A percentile compares a stretch with the other conserved stretches of the same genome.
Evolutionary conservation across 2,113 vertebrate species (phyloP).

Genomic region (Mastomys natalensis): DNA sequence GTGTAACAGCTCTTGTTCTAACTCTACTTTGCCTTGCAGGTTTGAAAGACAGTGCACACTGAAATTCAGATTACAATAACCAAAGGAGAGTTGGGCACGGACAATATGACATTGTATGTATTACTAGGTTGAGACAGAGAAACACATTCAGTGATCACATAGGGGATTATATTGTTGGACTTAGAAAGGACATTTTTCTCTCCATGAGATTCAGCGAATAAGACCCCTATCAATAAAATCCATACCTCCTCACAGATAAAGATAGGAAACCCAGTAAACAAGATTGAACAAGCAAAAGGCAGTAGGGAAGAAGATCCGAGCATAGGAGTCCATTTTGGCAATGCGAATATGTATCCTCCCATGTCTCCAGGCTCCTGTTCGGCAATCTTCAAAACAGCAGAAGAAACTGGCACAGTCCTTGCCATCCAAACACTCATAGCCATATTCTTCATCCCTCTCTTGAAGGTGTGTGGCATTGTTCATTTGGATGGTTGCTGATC

Average conservation of each 20-base stretch:
- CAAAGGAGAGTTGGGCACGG: constrained; percentile 72
- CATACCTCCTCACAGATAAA: constrained; percentile 92
- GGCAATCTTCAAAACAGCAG: constrained; percentile 99
- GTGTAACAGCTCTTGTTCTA: constrained; percentile 57
- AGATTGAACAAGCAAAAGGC: constrained; percentile 99
- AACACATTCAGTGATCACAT: constrained; percentile 80
- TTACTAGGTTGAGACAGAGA: constrained; percentile 81
- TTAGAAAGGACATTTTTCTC: constrained; percentile 79
- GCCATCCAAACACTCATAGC: constrained; percentile 98
- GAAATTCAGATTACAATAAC: constrained; percentile 77
- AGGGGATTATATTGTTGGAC: constrained; percentile 77
- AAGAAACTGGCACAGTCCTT: constrained; percentile 99
- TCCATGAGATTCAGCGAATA: constrained; percentile 83
- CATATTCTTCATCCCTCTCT: constrained; percentile 98
- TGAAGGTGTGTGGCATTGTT: constrained; percentile 99
- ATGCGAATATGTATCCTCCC: constrained; percentile 98
- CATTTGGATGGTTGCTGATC: constrained; percentile 99
- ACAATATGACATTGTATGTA: constrained; percentile 65
- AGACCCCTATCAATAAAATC: constrained; percentile 80
- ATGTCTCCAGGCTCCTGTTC: constrained; percentile 97
- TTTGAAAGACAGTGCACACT: constrained; percentile 74
- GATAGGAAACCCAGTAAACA: constrained; percentile 99
- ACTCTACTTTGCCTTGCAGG: constrained; percentile 75
- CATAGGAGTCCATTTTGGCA: constrained; percentile 99
- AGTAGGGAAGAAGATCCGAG: constrained; percentile 98